phyloP scores from a whole-genome alignment of 2,113 vertebrate genomes.

The Azemiops feae region DNA sequence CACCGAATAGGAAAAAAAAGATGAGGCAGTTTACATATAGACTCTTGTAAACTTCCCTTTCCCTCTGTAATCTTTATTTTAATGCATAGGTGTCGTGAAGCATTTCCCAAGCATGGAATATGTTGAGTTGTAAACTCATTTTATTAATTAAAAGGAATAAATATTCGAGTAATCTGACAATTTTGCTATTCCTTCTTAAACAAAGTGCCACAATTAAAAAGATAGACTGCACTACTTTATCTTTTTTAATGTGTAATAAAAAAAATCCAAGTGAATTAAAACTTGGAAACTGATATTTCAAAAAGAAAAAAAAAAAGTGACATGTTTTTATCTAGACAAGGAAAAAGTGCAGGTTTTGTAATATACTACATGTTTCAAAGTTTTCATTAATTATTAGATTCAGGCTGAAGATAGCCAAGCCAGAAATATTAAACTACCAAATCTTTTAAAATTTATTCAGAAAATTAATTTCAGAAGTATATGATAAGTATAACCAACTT shows the following conservation, averaged over 20 bases:
- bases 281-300: conserved; percentile 49
- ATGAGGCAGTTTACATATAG: background rate
- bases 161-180: conserved; percentile 48
- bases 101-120: background rate
- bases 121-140: background rate
- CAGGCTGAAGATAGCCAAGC: background rate
- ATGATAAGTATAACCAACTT: background rate
- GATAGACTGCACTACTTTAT: conserved; percentile 17
- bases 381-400: background rate
- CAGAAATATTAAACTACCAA: background rate
- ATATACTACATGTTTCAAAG: background rate
- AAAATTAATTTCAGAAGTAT: background rate
- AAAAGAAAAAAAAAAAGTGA: conserved; percentile 10
- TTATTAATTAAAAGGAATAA: conserved; percentile 34
- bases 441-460: background rate
- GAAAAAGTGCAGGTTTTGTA: background rate
- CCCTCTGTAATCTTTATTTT: background rate
- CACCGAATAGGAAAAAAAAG: background rate
- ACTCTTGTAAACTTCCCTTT: background rate
- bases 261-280: conserved; percentile 49
- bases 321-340: conserved; percentile 21
- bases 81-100: background rate
- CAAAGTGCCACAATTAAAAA: conserved; percentile 17
- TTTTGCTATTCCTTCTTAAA: conserved; percentile 52
- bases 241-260: conserved; percentile 34